These are phyloP conservation scores for Cisticola juncidis DNA, from an alignment of 2,113 vertebrate genomes.

Conservation along the genomic window DNA sequence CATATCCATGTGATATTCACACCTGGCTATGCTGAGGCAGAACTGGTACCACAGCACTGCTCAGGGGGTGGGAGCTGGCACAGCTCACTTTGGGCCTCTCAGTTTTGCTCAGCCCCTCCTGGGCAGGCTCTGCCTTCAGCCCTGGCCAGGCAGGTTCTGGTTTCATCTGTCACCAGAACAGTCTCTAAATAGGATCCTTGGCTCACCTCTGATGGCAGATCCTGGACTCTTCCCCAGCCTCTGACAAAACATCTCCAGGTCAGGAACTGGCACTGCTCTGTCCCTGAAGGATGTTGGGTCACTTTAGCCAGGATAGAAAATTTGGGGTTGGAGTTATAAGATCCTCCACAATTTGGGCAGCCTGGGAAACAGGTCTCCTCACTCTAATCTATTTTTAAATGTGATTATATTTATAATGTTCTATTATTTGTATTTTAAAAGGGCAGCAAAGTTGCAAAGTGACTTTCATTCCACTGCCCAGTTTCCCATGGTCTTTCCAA, in stretches of 20 bases:
- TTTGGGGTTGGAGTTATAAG: neutral
- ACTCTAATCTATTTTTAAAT: neutral
- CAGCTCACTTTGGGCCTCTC: neutral
- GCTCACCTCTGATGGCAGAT: neutral
- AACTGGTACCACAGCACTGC: neutral
- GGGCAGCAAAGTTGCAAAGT: neutral
- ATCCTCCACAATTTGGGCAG: neutral
- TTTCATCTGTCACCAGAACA: neutral
- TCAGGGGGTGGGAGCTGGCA: neutral
- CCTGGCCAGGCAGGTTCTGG: neutral
- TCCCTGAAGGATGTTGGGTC: neutral
- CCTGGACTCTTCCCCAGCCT: neutral
- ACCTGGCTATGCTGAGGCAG: neutral
- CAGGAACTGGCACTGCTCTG: neutral
- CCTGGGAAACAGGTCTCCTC: neutral
- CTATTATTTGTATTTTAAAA: neutral
- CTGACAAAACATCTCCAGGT: neutral
- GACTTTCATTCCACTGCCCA: neutral
- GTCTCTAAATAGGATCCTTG: neutral
- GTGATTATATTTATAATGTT: neutral
- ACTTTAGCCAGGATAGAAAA: neutral
- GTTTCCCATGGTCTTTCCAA: neutral
- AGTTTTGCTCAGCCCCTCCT: neutral
- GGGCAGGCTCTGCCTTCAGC: neutral
- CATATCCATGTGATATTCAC: neutral